A percentile compares a stretch with the other conserved stretches of the same genome.
phyloP scores from a whole-genome alignment of 2,113 vertebrate genomes.

The Misgurnus mizolepis region DNA sequence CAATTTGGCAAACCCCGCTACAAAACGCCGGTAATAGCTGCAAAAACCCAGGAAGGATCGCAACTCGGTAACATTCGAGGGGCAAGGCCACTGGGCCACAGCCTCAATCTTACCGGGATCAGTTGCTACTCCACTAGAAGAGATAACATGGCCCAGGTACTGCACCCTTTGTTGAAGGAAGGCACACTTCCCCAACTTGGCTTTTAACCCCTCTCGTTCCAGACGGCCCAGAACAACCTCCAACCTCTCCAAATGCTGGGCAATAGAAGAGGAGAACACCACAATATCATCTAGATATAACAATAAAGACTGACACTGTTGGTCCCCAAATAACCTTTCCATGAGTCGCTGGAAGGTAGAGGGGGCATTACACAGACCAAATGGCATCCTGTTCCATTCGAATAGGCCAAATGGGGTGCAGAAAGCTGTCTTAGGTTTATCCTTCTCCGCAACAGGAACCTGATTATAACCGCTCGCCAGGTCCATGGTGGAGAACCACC shows the following conservation, averaged over 20 bases:
- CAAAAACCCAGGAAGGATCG: not conserved
- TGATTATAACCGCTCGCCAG: constrained; percentile 7
- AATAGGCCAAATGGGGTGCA: constrained; percentile 11
- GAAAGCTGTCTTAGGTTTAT: constrained; percentile 2
- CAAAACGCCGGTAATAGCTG: not conserved
- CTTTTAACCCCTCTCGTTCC: not conserved
- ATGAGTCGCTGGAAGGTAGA: constrained; percentile 1
- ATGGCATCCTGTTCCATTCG: not conserved
- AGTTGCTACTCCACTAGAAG: not conserved
- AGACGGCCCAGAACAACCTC: not conserved
- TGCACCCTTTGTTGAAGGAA: not conserved
- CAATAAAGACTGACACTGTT: constrained; percentile 27
- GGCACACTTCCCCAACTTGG: not conserved
- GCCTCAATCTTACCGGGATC: constrained; percentile 20
- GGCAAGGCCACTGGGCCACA: not conserved
- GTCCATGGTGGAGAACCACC: no score
- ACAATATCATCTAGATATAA: no score
- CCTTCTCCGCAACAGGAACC: not conserved
- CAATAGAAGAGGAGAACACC: constrained; percentile 20
- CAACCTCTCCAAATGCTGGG: not conserved
- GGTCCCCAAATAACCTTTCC: constrained; percentile 36
- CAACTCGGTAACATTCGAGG: not conserved
- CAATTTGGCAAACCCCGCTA: not conserved
- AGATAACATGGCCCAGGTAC: not conserved
- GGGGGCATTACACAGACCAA: not conserved